Base-by-base conservation (phyloP, 2,888 invertebrate species). In the Plebejus argus region DNA sequence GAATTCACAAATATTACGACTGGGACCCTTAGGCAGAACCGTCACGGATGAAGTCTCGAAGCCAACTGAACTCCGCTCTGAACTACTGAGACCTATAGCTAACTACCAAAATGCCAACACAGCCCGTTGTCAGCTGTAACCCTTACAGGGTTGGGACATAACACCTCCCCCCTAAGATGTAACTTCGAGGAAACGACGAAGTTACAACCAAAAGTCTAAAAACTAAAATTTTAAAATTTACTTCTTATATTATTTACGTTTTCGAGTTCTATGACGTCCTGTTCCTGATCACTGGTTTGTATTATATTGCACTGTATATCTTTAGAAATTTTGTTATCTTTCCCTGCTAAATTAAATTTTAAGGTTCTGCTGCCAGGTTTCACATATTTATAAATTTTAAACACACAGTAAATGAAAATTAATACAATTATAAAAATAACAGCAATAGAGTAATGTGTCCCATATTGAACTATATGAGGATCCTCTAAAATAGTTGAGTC, bases 171-270 rank as follows among this genome's bases (percentile, higher is more conserved):
- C 66, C 23, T 66, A 28, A 23, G 28, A 8, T 23, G 6, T 23
- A 66, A 66, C 66, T 66, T 66, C 66, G 66, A 23, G 28, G 66
- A 39, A 66, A 28, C 66, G 23, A 15, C 66, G 66, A 66, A 53
- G 53, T 53, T 53, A 39, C 53, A 53, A 8, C 53, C 8, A 8
- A 53, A 39, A 39, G 3, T 53, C 53, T 53, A 18, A 53, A 53
- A 7, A 39, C 39, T 7, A 39, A 39, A 7, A 39, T 23, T 23
- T 28, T 66, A 66, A 8, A 23, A 28, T 66, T 23, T 23, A 23
- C 66, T 28, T 12, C 28, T 12, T 7, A 66, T 28, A 66, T 66
- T 66, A 66, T 23, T 66, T 28, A 66, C 28, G 28, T 66, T 66
- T 23, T 23, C 23, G 0, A 66, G 6, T 66, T 66, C 66, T 66